These are phyloP conservation scores for Exocentrus adspersus DNA, from an alignment of 2,888 invertebrate species.

Conservation along the genomic window DNA sequence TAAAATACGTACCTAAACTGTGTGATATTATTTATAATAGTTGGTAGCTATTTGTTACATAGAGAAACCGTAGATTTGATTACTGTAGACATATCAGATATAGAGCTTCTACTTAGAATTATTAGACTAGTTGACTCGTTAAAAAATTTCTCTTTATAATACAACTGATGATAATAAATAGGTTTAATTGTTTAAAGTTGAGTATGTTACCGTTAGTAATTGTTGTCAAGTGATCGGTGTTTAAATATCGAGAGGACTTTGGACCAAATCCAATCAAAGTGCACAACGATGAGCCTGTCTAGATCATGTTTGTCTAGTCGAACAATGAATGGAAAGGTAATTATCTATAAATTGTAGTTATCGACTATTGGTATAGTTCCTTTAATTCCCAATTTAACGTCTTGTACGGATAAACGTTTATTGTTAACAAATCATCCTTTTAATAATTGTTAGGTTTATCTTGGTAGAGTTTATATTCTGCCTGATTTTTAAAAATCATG, in stretches of 20 bases:
- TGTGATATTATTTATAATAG: constrained; percentile 50
- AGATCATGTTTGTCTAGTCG: constrained; percentile 55
- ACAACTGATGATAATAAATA: constrained; percentile 48
- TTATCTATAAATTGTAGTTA: constrained; percentile 36
- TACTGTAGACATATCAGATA: constrained; percentile 49
- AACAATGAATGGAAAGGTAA: constrained; percentile 58
- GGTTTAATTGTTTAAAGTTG: constrained; percentile 34
- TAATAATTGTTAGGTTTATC: no score
- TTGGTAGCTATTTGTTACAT: constrained; percentile 33
- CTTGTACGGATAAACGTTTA: no score
- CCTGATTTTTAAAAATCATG: no score
- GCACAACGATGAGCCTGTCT: constrained; percentile 52
- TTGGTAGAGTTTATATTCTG: no score
- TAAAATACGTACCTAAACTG: constrained; percentile 52
- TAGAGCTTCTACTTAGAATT: constrained; percentile 44
- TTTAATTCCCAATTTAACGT: no score
- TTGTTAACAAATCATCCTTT: no score
- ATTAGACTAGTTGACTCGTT: constrained; percentile 32
- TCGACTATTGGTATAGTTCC: background rate
- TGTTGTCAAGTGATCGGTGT: constrained; percentile 40
- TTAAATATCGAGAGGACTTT: constrained; percentile 24
- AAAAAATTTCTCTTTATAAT: constrained; percentile 30
- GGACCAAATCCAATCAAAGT: constrained; percentile 18
- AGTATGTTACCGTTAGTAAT: constrained; percentile 36
- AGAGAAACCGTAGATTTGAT: constrained; percentile 21